These are phyloP conservation scores for Mesocricetus auratus DNA, from an alignment of 2,113 vertebrate genomes.

Conservation along the genomic window DNA sequence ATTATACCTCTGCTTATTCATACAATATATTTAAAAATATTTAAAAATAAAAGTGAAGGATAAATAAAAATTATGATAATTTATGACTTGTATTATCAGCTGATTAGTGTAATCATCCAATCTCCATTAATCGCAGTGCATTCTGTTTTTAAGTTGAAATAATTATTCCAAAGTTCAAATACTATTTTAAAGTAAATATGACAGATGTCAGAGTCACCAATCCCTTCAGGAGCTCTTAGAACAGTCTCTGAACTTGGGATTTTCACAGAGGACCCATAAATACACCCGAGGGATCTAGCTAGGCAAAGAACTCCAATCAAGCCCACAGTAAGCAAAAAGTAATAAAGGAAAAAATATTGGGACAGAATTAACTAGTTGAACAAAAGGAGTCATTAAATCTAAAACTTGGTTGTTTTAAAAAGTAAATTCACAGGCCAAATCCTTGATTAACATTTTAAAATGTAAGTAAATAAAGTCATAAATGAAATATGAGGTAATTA, in stretches of 20 bases:
- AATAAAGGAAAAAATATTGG: neutral
- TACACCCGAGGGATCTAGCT: neutral
- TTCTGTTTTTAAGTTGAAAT: neutral
- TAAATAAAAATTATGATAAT: neutral
- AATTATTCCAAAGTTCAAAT: neutral
- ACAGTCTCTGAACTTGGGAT: too few relatives aligned
- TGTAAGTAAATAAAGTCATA: neutral
- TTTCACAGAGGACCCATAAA: neutral
- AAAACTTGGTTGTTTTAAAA: neutral
- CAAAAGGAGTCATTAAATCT: neutral
- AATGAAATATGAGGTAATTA: neutral
- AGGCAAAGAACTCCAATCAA: neutral
- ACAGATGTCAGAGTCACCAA: neutral
- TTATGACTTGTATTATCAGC: neutral
- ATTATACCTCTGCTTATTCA: neutral
- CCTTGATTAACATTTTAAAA: too few relatives aligned
- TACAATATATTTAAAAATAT: neutral
- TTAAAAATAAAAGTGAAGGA: neutral
- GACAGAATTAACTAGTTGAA: too few relatives aligned
- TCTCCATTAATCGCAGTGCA: neutral
- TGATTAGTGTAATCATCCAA: neutral
- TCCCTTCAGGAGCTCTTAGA: neutral
- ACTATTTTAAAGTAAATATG: neutral
- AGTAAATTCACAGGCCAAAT: neutral
- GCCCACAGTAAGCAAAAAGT: neutral